A percentile compares a stretch with the other conserved stretches of the same genome.
Conservation (phyloP, 2,888 invertebrate genomes). For the Eilema caniola region DNA sequence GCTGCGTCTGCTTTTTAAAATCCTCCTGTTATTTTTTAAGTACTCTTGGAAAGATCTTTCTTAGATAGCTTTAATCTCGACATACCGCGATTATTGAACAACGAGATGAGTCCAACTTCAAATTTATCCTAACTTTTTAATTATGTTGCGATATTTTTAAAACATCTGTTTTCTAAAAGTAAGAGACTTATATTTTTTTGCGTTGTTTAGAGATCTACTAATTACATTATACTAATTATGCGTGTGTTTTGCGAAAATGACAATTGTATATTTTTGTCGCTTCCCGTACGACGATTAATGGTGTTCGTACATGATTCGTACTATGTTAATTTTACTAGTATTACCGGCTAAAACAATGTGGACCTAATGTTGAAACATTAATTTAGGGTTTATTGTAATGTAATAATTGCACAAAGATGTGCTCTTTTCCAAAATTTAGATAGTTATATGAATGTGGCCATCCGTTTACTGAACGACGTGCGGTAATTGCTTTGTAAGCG, state of each 20-base stretch:
- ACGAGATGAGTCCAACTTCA: slow-evolving; percentile 47
- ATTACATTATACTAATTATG: slow-evolving; percentile 18
- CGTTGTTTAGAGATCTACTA: slow-evolving; percentile 29
- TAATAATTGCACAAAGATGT: neutral
- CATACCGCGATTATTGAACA: slow-evolving; percentile 54
- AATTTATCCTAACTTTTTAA: slow-evolving; percentile 49
- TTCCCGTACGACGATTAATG: neutral
- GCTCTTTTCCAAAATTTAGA: neutral
- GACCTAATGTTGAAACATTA: neutral
- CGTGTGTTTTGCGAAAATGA: slow-evolving; percentile 14
- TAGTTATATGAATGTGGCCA: slow-evolving; percentile 14
- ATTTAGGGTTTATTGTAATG: neutral
- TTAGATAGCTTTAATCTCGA: slow-evolving; percentile 60
- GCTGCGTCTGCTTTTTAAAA: slow-evolving; percentile 73
- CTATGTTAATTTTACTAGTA: neutral
- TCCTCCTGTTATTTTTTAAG: slow-evolving; percentile 60
- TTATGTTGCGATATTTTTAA: slow-evolving; percentile 36
- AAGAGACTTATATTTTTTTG: neutral
- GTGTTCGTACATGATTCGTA: neutral
- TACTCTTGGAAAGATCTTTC: slow-evolving; percentile 56
- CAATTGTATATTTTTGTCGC: neutral
- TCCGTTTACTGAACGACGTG: slow-evolving; percentile 20
- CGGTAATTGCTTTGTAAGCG: slow-evolving; percentile 44
- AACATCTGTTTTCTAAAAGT: slow-evolving; percentile 8
- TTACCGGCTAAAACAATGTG: neutral